These are phyloP conservation scores for Epinotia ramella DNA, from an alignment of 2,888 invertebrate genomes.

Conservation along the genomic window DNA sequence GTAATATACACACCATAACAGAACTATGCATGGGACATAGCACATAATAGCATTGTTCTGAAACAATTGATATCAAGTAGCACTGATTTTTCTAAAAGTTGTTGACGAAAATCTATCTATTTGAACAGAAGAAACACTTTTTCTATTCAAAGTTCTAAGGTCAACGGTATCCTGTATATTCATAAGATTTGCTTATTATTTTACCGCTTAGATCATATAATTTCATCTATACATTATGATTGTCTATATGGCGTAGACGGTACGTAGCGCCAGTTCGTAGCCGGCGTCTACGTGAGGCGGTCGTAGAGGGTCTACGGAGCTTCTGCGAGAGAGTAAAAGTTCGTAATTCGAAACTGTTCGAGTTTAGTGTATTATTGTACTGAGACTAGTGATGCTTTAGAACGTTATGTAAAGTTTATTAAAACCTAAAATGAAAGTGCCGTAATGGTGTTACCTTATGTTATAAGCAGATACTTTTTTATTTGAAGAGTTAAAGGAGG, in stretches of 20 bases:
- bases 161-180: neutral
- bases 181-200: neutral
- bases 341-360: conserved; percentile 25
- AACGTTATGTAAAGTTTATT: neutral
- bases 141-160: neutral
- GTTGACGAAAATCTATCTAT: no score
- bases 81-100: no score
- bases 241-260: conserved; percentile 34
- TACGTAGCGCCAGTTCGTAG: conserved; percentile 47
- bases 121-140: neutral
- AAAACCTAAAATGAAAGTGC: conserved; percentile 7
- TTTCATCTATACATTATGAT: neutral
- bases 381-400: conserved; percentile 22
- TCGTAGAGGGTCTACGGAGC: conserved; percentile 35
- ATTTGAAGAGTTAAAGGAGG: neutral
- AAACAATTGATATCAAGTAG: no score
- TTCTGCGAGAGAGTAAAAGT: conserved; percentile 14
- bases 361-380: conserved; percentile 22
- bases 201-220: conserved; percentile 18
- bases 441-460: conserved; percentile 4
- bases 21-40: no score
- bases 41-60: no score
- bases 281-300: conserved; percentile 43
- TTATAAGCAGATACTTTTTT: conserved; percentile 9
- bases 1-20: no score